A percentile compares a stretch with the other conserved stretches of the same genome.
These are phyloP conservation scores for Diadophis punctatus DNA, from an alignment of 2,113 vertebrate genomes.

Conservation along the genomic window DNA sequence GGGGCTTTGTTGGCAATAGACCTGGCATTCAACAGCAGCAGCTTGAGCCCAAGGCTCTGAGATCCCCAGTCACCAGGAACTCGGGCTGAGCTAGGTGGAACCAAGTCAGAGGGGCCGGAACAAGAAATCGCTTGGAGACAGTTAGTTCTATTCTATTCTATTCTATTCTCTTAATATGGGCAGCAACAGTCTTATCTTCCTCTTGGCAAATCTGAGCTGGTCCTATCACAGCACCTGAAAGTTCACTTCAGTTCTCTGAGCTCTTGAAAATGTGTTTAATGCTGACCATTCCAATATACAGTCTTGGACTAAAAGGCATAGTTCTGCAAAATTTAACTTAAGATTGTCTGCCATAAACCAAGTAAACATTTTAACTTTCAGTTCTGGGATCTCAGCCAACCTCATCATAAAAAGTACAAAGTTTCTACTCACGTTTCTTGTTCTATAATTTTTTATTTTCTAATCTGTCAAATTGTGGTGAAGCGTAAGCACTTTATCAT, in stretches of 20 bases:
- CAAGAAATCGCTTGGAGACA: too few relatives aligned
- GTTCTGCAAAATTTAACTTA: not conserved
- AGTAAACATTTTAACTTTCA: not conserved
- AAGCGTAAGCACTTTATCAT: not conserved
- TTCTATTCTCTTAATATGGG: too few relatives aligned
- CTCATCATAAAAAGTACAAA: not conserved
- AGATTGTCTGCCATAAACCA: not conserved
- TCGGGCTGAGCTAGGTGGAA: too few relatives aligned
- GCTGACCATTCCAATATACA: not conserved
- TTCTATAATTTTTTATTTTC: not conserved
- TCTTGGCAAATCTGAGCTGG: not conserved
- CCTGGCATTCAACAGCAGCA: too few relatives aligned
- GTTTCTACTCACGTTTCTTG: not conserved
- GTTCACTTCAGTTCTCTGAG: not conserved
- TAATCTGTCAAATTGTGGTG: not conserved
- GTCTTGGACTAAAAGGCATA: not conserved
- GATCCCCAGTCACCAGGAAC: too few relatives aligned
- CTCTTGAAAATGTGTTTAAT: not conserved
- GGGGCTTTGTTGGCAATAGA: too few relatives aligned
- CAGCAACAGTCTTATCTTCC: not conserved
- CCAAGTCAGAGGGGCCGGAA: too few relatives aligned
- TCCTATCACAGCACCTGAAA: not conserved
- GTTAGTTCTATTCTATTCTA: too few relatives aligned
- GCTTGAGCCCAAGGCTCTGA: too few relatives aligned
- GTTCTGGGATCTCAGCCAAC: not conserved